These are phyloP conservation scores for Cheirogaleus major DNA, from an alignment of 2,797 vertebrate genomes.

Conservation along the genomic window DNA sequence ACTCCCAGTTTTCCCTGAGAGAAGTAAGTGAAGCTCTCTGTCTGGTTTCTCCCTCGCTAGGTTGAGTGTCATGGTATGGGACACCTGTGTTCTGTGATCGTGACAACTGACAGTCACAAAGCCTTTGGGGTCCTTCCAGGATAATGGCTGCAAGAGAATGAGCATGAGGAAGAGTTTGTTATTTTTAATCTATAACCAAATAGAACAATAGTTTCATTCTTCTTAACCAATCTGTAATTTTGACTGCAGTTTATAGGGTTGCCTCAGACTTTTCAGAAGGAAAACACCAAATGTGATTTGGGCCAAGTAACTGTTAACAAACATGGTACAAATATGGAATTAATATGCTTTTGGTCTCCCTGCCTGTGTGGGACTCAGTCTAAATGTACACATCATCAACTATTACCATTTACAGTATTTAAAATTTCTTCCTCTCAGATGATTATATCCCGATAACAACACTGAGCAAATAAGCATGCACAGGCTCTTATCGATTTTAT, in stretches of 20 bases:
- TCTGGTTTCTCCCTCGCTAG: not conserved
- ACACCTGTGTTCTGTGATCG: not conserved
- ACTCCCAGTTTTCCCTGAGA: not conserved
- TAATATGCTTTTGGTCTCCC: conserved; percentile 6
- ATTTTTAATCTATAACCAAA: conserved; percentile 4
- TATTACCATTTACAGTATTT: not conserved
- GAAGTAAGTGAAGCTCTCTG: not conserved
- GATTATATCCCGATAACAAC: not conserved
- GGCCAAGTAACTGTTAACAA: not conserved
- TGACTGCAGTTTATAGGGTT: not conserved
- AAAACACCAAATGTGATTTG: conserved; percentile 29
- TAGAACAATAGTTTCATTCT: not conserved
- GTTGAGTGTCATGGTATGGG: not conserved
- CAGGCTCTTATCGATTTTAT: conserved; percentile 21
- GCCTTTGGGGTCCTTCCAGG: not conserved
- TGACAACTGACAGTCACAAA: not conserved
- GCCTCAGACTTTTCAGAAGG: conserved; percentile 6
- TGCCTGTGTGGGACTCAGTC: not conserved
- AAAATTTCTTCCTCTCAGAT: conserved; percentile 28
- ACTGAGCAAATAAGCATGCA: not conserved
- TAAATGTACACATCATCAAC: not conserved
- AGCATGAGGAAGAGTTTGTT: not conserved
- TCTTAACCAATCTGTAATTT: conserved; percentile 9
- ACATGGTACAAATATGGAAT: not conserved
- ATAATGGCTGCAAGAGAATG: not conserved